Base-by-base conservation (phyloP, 2,888 invertebrate species). In the Acronicta alni region DNA sequence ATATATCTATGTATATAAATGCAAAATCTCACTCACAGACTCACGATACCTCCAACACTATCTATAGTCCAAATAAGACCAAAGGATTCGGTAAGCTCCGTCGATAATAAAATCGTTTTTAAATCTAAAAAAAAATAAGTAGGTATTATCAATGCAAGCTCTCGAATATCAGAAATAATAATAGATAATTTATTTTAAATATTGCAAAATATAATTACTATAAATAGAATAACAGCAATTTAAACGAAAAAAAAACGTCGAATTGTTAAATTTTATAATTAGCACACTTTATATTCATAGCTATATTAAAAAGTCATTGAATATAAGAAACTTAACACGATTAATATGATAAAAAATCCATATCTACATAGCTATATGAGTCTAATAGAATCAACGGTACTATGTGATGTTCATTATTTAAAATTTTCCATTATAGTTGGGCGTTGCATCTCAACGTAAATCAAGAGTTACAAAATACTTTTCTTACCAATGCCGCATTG, bases 391-490 rank as follows among this genome's bases (percentile, higher is more conserved):
- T 30, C 44, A 12, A 30, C 9, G 39, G 54, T 30, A 30, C 30
- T 7, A 14, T 2, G 12, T 45, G 3, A 1, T n/a, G 16, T 32
- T 18, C 8, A 9, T 37, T 35, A 37, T 30, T 30, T 18, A 37
- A 7, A 48, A 35, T 26, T n/a, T 30, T 39, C 35, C 17, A 32
- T 67, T n/a, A 55, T n/a, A 26, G n/a, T 46, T 54, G 64, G 73
- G 73, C 72, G 73, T 67, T 57, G 14, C 46, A 56, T 35, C 18
- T 48, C 23, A 41, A 35, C 53, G 61, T 75, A 59, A 65, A 72
- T 75, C 63, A 72, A 51, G 20, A 23, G 58, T 75, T 75, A 75
- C 75, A 35, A 70, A 65, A 74, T 44, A 44, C 41, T 53, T 59
- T 73, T 70, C 48, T 65, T 51, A 56, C 43, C 42, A 58, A 51